phyloP scores from a whole-genome alignment of 2,113 vertebrate genomes.

The Pangasianodon hypophthalmus region DNA sequence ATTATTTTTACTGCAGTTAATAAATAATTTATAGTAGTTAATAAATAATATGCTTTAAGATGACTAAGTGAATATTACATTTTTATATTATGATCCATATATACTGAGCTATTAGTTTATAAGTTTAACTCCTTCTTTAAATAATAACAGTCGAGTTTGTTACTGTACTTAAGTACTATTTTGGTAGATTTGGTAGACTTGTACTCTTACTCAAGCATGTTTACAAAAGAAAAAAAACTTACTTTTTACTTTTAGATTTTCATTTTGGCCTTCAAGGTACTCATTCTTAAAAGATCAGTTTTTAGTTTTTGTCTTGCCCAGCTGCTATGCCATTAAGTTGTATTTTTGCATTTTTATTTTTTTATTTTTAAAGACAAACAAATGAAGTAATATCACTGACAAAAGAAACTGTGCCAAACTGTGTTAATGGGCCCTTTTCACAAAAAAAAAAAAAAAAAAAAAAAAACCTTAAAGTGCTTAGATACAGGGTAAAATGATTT shows the following conservation, averaged over 20 bases:
- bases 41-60: background rate
- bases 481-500: no score
- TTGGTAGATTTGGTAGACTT: background rate
- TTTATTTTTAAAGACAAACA: background rate
- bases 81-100: background rate
- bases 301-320: background rate
- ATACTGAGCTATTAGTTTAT: background rate
- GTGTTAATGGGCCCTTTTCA: no score
- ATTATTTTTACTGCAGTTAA: slow-evolving; percentile 5
- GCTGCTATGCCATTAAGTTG: background rate
- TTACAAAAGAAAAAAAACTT: no score
- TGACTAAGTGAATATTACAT: background rate
- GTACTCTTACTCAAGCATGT: no score
- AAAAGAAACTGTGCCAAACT: background rate
- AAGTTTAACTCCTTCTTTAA: background rate
- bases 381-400: background rate
- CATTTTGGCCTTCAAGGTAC: no score
- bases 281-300: no score
- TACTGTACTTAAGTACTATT: background rate
- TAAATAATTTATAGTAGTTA: background rate
- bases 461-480: background rate
- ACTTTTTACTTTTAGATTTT: no score
- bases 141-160: background rate
- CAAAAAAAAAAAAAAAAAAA: background rate
- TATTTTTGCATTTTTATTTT: background rate